Base-by-base conservation (phyloP, 2,113 vertebrate genomes). In the Pyrgilauda ruficollis region DNA sequence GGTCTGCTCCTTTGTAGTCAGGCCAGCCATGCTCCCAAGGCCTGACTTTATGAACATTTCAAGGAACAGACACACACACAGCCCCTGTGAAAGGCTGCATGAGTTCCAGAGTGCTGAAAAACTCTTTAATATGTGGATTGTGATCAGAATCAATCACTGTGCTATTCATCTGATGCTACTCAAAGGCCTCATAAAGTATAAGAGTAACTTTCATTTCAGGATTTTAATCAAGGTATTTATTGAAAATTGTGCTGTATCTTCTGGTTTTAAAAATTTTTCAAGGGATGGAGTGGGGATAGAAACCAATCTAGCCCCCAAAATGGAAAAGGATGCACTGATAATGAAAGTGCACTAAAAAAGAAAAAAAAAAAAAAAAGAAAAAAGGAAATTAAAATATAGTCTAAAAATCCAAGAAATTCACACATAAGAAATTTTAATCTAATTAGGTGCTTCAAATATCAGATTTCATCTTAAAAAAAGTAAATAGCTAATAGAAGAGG, bases 91-190 rank as follows among this genome's bases (percentile, higher is more conserved):
- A 68, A 90, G 58, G 47, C 87, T 67, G 47, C 46, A 18, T 0
- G 0, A 85, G 74, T 37, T 72, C 62, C 50, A 53, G 72, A 50
- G 55, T 31, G 70, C 91, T 84, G 78, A 67, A 85, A 43, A 87
- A 61, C 39, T 62, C 78, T 72, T 72, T 69, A 83, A 59, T 53
- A 73, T 72, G 58, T 63, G 82, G 64, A 59, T 62, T 90, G 79
- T 73, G 93, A 94, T 76, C 77, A 90, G 53, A 96, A 93, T 76
- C 95, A 87, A 83, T 95, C 93, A 93, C 74, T 52, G 41, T 44
- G 50, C 75, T 91, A 96, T 90, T 96, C 84, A 94, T 69, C 74
- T 4, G 2, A 68, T 79, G 58, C 35, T 73, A 85, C 78, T 95
- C 81, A 95, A 62, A 85, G 44, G 67, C 27, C 24, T 46, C 49